phyloP scores from a whole-genome alignment of 2,113 vertebrate genomes.

The Ophiodon elongatus region DNA sequence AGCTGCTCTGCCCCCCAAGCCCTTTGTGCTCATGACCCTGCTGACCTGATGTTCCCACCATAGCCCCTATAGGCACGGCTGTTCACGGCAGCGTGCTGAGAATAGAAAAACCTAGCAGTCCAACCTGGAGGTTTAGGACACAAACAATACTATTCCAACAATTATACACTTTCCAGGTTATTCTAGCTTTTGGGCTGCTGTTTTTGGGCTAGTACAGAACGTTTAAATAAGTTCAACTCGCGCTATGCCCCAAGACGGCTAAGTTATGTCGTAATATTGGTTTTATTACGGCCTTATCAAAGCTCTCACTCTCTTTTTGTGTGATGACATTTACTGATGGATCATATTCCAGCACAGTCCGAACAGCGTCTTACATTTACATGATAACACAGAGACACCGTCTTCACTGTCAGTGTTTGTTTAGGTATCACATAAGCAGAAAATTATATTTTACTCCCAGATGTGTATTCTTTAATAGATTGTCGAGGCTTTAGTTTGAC shows the following conservation, averaged over 20 bases:
- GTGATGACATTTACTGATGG: slow-evolving; percentile 33
- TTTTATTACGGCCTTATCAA: slow-evolving; percentile 47
- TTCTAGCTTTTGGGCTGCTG: neutral
- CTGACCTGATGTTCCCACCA: slow-evolving; percentile 69
- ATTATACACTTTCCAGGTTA: slow-evolving; percentile 9
- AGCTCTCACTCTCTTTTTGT: slow-evolving; percentile 13
- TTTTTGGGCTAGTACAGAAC: neutral
- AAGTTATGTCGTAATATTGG: neutral
- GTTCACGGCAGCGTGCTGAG: slow-evolving; percentile 27
- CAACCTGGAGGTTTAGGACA: slow-evolving; percentile 25
- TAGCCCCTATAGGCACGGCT: slow-evolving; percentile 41
- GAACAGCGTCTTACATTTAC: slow-evolving; percentile 28
- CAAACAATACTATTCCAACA: slow-evolving; percentile 15
- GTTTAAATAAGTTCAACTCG: neutral
- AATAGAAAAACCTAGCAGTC: slow-evolving; percentile 43
- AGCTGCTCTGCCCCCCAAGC: slow-evolving; percentile 55
- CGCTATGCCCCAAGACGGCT: neutral
- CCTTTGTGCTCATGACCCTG: slow-evolving; percentile 70
- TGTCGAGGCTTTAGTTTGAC: slow-evolving; percentile 8
- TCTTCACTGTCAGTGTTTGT: slow-evolving; percentile 8
- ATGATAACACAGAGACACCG: neutral
- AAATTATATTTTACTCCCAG: neutral
- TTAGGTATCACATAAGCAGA: neutral
- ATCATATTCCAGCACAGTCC: slow-evolving; percentile 14
- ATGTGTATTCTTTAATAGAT: neutral